Conservation (phyloP, 2,888 invertebrate species). For the Marronus borbonicus region DNA sequence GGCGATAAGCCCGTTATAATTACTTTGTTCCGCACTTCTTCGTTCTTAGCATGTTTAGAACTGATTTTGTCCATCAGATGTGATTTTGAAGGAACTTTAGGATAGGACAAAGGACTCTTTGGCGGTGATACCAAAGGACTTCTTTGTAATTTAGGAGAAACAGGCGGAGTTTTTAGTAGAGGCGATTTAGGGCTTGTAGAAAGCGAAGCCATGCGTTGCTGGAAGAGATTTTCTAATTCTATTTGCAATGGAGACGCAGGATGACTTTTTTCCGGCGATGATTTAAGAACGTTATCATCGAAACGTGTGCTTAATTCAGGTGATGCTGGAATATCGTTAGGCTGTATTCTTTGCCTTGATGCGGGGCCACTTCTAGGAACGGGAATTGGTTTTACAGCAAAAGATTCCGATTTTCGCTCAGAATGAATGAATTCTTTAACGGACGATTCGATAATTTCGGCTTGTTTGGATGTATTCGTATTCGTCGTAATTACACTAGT, state of each 20-base stretch:
- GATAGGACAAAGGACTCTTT: conserved; percentile 50
- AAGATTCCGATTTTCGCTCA: conserved; percentile 25
- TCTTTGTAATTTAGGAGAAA: conserved; percentile 56
- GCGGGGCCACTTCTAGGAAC: conserved; percentile 71
- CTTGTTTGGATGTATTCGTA: conserved; percentile 42
- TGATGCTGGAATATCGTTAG: conserved; percentile 72
- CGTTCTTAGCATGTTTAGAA: conserved; percentile 54
- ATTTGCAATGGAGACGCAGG: conserved; percentile 62
- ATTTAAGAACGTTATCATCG: conserved; percentile 56
- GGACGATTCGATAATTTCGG: conserved; percentile 25
- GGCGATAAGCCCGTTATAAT: conserved; percentile 73
- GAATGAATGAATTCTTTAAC: conserved; percentile 31
- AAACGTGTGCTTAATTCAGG: conserved; percentile 62
- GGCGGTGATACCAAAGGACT: conserved; percentile 51
- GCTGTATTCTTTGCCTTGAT: conserved; percentile 73
- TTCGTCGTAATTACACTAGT: conserved; percentile 43
- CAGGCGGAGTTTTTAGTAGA: conserved; percentile 54
- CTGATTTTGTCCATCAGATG: conserved; percentile 48
- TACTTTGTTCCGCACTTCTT: conserved; percentile 64
- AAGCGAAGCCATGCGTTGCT: conserved; percentile 62
- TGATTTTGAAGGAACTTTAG: conserved; percentile 48
- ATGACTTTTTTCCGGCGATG: conserved; percentile 60
- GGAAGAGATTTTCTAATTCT: conserved; percentile 65
- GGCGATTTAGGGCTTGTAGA: conserved; percentile 57
- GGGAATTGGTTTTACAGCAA: conserved; percentile 60